Base-by-base conservation (phyloP, 2,113 vertebrate species). In the Galeopterus variegatus region DNA sequence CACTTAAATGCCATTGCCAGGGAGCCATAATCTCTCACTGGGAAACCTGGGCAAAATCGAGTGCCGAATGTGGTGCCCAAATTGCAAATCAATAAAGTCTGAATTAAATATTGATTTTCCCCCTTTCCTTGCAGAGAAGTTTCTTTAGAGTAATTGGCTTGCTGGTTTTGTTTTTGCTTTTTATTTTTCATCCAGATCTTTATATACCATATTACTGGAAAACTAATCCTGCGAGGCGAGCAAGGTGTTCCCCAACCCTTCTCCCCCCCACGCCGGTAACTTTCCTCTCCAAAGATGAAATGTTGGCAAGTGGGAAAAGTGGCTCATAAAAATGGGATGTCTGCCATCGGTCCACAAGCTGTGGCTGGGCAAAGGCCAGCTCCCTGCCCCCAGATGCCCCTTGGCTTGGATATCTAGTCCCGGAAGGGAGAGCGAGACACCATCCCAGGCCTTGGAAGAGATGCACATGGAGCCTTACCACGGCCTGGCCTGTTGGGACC, bases 21-120 rank as follows among this genome's bases (percentile, higher is more conserved):
- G 1, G 28, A 54, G 48, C 85, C 90, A 72, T 86, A 58, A 65
- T 95, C 64, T 79, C 33, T 0, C 8, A 8, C 65, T 0, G 0
- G 81, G 95, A 96, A 95, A 79, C 33, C 89, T 14, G 81, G 83
- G 88, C 77, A 72, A 79, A 92, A 93, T 1, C 0, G 8, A 94
- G 93, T 0, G 8, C 93, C 24, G 70, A 97, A 93, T 13, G 15
- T 73, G 95, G n/a, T 11, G 1, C 41, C 13, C 0, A 52, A 80
- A 97, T 92, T 95, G 31, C 79, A 14, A 98, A 97, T 99, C 98
- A 45, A 98, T 98, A 96, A 45, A 75, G 85, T 83, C 96, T 85
- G 97, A 97, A 98, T 98, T 98, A 99, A 94, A 77, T 97, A 98
- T 99, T 79, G 98, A 98, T 98, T 96, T 93, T 0, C 31, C 26